Conservation (phyloP, 2,888 invertebrate genomes). For the Agrotis segetum region DNA sequence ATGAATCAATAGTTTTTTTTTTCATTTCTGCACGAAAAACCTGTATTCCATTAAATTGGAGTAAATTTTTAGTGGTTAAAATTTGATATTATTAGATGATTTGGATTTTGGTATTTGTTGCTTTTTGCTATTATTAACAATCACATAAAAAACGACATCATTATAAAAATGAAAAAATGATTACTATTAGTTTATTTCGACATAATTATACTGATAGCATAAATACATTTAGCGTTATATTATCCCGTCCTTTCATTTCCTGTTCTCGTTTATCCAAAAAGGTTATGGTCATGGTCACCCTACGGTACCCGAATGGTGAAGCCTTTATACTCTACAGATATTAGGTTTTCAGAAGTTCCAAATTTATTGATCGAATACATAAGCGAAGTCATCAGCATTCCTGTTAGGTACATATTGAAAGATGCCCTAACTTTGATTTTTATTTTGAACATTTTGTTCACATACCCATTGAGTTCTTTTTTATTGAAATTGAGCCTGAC, state of each 20-base stretch:
- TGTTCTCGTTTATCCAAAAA: conserved; percentile 28
- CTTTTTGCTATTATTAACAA: background rate
- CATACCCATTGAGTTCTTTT: background rate
- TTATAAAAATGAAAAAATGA: background rate
- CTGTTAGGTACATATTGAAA: conserved; percentile 51
- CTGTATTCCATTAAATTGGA: background rate
- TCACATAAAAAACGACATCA: background rate
- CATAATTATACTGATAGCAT: background rate
- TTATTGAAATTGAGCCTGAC: conserved; percentile 21
- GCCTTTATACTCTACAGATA: conserved; percentile 62
- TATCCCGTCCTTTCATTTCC: conserved; percentile 53
- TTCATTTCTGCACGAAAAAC: too few relatives aligned
- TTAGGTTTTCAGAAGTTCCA: conserved; percentile 63
- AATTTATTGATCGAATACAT: conserved; percentile 65
- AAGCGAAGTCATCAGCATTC: conserved; percentile 56
- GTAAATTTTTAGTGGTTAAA: background rate
- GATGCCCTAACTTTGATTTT: conserved; percentile 49
- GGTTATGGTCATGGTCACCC: conserved; percentile 47
- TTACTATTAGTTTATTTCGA: background rate
- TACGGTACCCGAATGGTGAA: conserved; percentile 51
- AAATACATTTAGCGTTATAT: conserved; percentile 21
- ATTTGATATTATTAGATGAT: background rate
- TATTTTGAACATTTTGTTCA: conserved; percentile 43
- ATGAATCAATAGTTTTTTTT: background rate
- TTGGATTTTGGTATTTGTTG: background rate